Evolutionary conservation across 2,113 vertebrate species (phyloP), one percentile per base, ranked within the genome.

Genomic region (Tupaia chinensis): DNA sequence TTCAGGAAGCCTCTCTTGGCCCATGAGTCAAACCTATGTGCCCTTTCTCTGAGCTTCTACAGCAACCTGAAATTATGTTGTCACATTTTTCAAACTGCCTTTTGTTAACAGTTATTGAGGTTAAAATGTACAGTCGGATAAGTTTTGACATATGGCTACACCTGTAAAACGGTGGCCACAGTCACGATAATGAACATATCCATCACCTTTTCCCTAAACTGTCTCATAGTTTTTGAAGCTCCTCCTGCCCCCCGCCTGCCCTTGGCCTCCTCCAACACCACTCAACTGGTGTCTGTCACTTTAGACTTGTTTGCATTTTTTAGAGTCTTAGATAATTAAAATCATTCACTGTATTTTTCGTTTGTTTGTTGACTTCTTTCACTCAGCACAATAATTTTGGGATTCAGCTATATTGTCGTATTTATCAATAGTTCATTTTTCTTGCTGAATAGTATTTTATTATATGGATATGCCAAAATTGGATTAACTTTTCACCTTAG

Each of bases 341-440:
- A 77, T 34, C 6, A 72, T 80, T 82, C 16, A 32, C 2, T 86
- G 2, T n/a, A 23, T 73, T 82, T 84, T 32, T 20, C 79, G 70
- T 69, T 32, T 8, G 23, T 60, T 89, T 88, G 77, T 89, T 88
- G 77, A 9, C 53, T 85, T 85, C 34, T 88, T 93, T n/a, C 8
- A 70, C 9, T 90, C 56, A 69, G 19, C 25, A 74, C 54, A 82
- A n/a, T 91, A 86, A 81, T 61, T 69, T 82, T 85, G 94, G 91
- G 63, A 72, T 84, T 89, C 63, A 32, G 80, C 23, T 63, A 2
- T 77, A n/a, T n/a, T 65, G 11, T 56, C 54, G 8, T 63, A 2
- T 87, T 19, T 90, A 29, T 44, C 60, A 78, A 7, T 78, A 34
- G 32, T 60, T 83, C 17, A 58, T 90, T 88, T 80, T 65, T 86